Evolutionary conservation across 1,140 invertebrate species (phyloP).

Genomic region (Globodera rostochiensis): DNA sequence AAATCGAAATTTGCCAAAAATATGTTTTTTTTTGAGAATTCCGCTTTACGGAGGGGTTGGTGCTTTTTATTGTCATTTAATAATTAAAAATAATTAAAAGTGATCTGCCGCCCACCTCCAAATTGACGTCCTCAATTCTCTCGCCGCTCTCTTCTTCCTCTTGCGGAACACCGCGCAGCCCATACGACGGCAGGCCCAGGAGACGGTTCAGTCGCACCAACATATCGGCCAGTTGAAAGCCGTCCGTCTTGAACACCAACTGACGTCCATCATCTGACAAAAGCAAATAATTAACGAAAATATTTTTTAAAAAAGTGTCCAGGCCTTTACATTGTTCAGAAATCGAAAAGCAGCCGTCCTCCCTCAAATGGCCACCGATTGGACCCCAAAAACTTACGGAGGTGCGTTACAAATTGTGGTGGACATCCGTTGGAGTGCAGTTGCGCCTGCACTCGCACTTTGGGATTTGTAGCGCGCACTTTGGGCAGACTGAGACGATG

Average conservation of each 20-base stretch:
- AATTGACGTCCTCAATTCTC: not conserved
- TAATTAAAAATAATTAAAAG: too few species aligned
- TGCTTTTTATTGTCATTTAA: not conserved
- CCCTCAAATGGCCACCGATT: too few species aligned
- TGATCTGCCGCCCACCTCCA: not conserved
- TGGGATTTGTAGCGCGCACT: constrained; percentile 59
- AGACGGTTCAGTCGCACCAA: constrained; percentile 62
- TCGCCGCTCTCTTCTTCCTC: constrained; percentile 4
- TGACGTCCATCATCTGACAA: constrained; percentile 55
- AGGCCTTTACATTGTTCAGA: too few species aligned
- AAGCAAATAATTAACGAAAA: too few species aligned
- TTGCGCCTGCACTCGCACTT: constrained; percentile 47
- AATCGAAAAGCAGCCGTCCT: too few species aligned
- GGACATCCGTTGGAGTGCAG: constrained; percentile 55
- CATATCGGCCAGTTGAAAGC: constrained; percentile 54
- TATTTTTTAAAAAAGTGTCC: not conserved
- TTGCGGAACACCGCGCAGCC: constrained; percentile 29
- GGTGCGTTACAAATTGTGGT: constrained; percentile 58
- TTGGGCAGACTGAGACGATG: constrained; percentile 49
- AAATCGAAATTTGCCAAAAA: not conserved
- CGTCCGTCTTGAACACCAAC: constrained; percentile 58
- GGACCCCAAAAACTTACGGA: constrained; percentile 34
- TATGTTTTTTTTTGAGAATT: not conserved
- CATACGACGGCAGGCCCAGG: constrained; percentile 56
- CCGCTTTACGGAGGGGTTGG: too few species aligned